Evolutionary conservation across 2,113 vertebrate genomes (phyloP).

Genomic region (Vimba vimba): DNA sequence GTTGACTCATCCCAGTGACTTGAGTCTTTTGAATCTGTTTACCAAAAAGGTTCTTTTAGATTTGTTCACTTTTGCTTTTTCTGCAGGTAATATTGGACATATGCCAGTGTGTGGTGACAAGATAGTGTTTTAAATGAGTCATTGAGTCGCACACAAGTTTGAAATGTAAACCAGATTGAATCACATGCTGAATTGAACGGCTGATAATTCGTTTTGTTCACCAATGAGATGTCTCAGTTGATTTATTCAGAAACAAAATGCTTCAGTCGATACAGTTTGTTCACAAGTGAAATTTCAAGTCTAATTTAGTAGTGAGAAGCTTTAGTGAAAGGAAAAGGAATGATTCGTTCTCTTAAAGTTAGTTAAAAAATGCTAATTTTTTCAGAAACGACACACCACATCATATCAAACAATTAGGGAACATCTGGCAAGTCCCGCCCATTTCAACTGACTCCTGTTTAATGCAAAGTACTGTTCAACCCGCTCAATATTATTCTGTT

Average conservation of each 20-base stretch:
- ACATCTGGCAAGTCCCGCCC: background rate
- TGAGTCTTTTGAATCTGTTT: no score
- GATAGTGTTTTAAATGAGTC: background rate
- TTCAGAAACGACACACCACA: background rate
- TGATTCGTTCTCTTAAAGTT: background rate
- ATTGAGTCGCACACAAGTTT: background rate
- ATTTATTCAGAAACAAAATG: no score
- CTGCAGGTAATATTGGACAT: no score
- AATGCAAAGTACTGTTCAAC: background rate
- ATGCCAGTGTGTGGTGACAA: background rate
- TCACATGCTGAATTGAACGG: background rate
- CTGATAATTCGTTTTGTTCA: background rate
- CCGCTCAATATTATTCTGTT: background rate
- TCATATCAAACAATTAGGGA: background rate
- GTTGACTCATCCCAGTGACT: no score
- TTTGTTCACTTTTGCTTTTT: no score
- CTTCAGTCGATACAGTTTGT: no score
- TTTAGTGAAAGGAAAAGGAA: background rate
- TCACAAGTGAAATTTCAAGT: no score
- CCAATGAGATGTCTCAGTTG: no score
- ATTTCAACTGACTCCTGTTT: background rate
- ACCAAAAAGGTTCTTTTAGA: no score
- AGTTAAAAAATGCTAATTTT: fast-evolving
- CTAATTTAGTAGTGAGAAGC: background rate
- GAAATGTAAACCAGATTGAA: background rate